These are phyloP conservation scores for Rhingia rostrata DNA, from an alignment of 2,888 invertebrate species.

Conservation along the genomic window DNA sequence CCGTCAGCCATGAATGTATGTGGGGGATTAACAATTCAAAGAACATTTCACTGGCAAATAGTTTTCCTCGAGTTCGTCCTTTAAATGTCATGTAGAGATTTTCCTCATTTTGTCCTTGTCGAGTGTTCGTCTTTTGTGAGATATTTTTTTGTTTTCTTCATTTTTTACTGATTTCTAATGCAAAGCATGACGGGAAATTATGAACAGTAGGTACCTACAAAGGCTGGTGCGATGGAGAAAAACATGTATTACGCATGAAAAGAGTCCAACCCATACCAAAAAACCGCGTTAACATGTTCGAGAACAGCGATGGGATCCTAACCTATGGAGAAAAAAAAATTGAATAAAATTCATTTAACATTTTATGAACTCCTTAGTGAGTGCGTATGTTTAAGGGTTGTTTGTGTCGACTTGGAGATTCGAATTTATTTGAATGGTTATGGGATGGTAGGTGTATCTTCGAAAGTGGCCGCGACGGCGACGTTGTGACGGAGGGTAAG, in stretches of 20 bases:
- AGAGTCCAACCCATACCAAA: constrained; percentile 48
- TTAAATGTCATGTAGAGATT: constrained; percentile 64
- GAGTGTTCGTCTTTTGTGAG: constrained; percentile 20
- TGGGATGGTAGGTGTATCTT: background rate
- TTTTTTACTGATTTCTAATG: constrained; percentile 16
- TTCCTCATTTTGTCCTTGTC: constrained; percentile 19
- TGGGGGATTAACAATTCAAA: constrained; percentile 48
- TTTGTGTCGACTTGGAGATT: constrained; percentile 20
- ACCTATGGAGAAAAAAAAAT: background rate
- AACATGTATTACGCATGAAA: constrained; percentile 72
- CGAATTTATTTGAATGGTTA: background rate
- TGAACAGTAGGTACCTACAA: constrained; percentile 47
- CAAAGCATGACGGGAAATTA: constrained; percentile 24
- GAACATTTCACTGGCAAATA: constrained; percentile 47
- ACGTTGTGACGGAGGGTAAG: constrained; percentile 27
- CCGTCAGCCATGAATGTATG: constrained; percentile 8
- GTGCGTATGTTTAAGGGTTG: background rate
- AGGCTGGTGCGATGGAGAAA: background rate
- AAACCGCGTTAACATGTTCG: constrained; percentile 43
- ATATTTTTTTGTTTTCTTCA: background rate
- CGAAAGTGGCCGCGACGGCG: constrained; percentile 18
- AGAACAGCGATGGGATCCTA: constrained; percentile 47
- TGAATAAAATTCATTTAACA: constrained; percentile 76
- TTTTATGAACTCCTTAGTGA: constrained; percentile 61
- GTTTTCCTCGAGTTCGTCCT: constrained; percentile 49